Base-by-base conservation (phyloP, 1,140 invertebrate genomes). In the Anastrepha obliqua region DNA sequence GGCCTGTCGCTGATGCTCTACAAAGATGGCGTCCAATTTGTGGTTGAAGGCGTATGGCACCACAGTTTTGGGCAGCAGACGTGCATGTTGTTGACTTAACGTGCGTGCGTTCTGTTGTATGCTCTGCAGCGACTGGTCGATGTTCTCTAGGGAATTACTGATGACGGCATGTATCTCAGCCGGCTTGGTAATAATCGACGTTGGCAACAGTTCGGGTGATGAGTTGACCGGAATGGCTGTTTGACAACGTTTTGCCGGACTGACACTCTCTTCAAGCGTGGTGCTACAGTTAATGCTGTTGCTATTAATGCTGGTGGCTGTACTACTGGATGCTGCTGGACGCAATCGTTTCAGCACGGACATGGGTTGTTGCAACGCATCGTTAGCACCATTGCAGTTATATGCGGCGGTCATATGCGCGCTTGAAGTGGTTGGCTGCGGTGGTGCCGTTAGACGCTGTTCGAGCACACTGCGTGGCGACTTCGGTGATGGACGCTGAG, bases 1-100 rank as follows among this genome's bases (percentile, higher is more conserved):
- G 67, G 89, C 89, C 70, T 91, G 90, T 60, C 88, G 88, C 86
- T 90, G 88, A 62, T 90, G 90, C 88, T 91, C 90, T 39, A 90
- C 65, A 81, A 90, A 87, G 51, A 91, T 90, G 17, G 89, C 90
- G 86, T 91, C 89, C 87, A 90, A 88, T 78, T 89, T 87, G 15
- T 87, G 85, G 85, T 90, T 88, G 15, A 90, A 62, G 59, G n/a
- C 70, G 67, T 86, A 44, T 88, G 87, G 47, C 47, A 81, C 74
- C 17, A 29, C 29, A 29, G 13, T 51, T 81, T 58, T 42, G 1
- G 74, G n/a, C 59, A 88, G 55, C 67, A 51, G 59, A 78, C 62
- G 55, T 86, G 88, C 87, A 65, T 89, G 87, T 62, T 87, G 87
- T 81, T 90, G 87, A 67, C 87, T 87, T 5, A 89, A 88, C 20